phyloP scores from a whole-genome alignment of 2,888 invertebrate species.

The Cryptophagus acutangulus region DNA sequence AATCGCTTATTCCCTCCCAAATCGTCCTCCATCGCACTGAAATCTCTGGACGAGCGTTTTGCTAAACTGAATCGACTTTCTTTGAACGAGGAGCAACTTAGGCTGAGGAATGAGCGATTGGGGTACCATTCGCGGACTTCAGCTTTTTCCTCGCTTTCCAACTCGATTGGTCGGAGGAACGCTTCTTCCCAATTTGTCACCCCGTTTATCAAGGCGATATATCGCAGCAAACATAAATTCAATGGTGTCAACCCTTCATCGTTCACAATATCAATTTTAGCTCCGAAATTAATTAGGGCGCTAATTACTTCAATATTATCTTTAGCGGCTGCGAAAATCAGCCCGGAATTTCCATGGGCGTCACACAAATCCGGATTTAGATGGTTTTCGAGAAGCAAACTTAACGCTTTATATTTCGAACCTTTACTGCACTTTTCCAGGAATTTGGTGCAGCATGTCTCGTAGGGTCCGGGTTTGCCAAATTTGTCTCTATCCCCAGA shows the following conservation, averaged over 20 bases:
- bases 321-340: slow-evolving; percentile 54
- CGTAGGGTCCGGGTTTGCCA: slow-evolving; percentile 34
- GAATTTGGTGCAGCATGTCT: slow-evolving; percentile 36
- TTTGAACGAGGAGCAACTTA: too few species aligned
- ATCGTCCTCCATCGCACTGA: too few species aligned
- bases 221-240: slow-evolving; percentile 47
- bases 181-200: slow-evolving; percentile 43
- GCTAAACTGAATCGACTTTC: too few species aligned
- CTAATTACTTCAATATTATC: slow-evolving; percentile 46
- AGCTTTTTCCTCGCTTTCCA: too few species aligned
- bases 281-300: slow-evolving; percentile 51
- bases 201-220: slow-evolving; percentile 36
- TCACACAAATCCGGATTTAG: slow-evolving; percentile 53
- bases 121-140: too few species aligned
- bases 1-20: too few species aligned
- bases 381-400: slow-evolving; percentile 44
- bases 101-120: too few species aligned
- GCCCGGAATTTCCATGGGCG: slow-evolving; percentile 51
- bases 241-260: slow-evolving; percentile 55
- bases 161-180: too few species aligned
- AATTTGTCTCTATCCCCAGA: slow-evolving; percentile 35
- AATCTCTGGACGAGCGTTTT: too few species aligned
- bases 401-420: slow-evolving; percentile 35
- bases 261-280: slow-evolving; percentile 50
- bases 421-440: slow-evolving; percentile 36